Evolutionary conservation across 1,140 invertebrate genomes (phyloP).

Genomic region (Bombus affinis): DNA sequence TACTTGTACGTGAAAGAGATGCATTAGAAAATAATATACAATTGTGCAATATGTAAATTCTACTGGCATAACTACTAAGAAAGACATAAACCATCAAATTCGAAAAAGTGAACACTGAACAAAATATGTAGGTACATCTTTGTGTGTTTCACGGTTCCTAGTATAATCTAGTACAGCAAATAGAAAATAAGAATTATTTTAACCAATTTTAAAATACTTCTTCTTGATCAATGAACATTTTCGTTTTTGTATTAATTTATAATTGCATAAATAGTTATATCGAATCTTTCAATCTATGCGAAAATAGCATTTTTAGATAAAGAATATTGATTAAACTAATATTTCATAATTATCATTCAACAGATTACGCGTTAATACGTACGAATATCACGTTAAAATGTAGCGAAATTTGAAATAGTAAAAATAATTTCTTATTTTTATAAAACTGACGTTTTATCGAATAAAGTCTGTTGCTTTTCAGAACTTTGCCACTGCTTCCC

Average conservation of each 20-base stretch:
- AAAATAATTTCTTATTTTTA: neutral
- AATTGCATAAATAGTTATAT: neutral
- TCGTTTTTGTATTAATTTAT: neutral
- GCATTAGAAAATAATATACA: conserved; percentile 16
- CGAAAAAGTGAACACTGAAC: neutral
- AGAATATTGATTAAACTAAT: neutral
- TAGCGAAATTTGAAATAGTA: neutral
- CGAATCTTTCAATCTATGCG: neutral
- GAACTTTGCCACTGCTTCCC: no score
- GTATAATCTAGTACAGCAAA: neutral
- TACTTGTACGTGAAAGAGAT: neutral
- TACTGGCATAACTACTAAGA: conserved; percentile 16
- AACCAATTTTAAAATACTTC: neutral
- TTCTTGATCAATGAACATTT: neutral
- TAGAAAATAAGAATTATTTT: neutral
- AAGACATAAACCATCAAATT: conserved; percentile 18
- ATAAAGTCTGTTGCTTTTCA: neutral
- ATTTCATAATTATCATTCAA: neutral
- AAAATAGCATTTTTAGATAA: neutral
- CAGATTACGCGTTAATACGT: neutral
- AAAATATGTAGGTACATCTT: neutral
- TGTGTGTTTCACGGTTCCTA: neutral
- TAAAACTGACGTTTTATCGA: neutral
- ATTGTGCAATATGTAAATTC: conserved; percentile 12
- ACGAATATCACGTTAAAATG: neutral